Conservation (phyloP, 2,797 vertebrate species). For the Gymnocypris eckloni region DNA sequence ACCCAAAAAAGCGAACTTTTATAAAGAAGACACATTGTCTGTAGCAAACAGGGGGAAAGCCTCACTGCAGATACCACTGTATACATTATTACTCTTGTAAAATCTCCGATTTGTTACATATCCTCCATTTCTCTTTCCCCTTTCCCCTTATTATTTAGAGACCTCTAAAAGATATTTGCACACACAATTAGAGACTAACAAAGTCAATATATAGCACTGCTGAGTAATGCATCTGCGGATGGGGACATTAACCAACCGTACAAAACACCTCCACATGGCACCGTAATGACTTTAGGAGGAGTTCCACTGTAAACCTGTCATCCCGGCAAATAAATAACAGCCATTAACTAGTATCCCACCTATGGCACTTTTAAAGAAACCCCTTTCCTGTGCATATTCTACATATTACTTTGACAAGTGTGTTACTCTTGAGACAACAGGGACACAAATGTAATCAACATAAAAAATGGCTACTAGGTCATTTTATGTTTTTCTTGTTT, state of each 20-base stretch:
- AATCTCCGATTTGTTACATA: not conserved
- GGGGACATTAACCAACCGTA: conserved; percentile 58
- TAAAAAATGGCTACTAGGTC: conserved; percentile 12
- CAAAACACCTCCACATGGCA: conserved; percentile 55
- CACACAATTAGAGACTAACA: conserved; percentile 30
- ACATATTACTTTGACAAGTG: conserved; percentile 19
- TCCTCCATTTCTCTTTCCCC: not conserved
- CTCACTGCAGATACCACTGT: not conserved
- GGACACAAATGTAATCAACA: conserved; percentile 17
- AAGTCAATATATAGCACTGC: conserved; percentile 64
- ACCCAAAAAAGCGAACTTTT: not conserved
- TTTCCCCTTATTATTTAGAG: conserved; percentile 5
- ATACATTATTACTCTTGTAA: not conserved
- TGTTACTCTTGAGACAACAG: conserved; percentile 33
- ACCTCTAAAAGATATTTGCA: conserved; percentile 40
- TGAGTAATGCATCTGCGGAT: conserved; percentile 68
- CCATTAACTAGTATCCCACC: conserved; percentile 69
- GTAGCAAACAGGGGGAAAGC: not conserved
- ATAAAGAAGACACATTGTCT: not conserved
- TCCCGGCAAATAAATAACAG: conserved; percentile 72
- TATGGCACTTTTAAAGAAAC: conserved; percentile 67
- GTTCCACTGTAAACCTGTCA: conserved; percentile 70
- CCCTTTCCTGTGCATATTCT: conserved; percentile 20
- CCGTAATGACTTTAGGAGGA: conserved; percentile 73
- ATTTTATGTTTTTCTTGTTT: conserved; percentile 5